Percentiles rank a stretch among this genome's conserved stretches.
phyloP scores from a whole-genome alignment of 2,797 vertebrate species.

The Oreochromis grahami region DNA sequence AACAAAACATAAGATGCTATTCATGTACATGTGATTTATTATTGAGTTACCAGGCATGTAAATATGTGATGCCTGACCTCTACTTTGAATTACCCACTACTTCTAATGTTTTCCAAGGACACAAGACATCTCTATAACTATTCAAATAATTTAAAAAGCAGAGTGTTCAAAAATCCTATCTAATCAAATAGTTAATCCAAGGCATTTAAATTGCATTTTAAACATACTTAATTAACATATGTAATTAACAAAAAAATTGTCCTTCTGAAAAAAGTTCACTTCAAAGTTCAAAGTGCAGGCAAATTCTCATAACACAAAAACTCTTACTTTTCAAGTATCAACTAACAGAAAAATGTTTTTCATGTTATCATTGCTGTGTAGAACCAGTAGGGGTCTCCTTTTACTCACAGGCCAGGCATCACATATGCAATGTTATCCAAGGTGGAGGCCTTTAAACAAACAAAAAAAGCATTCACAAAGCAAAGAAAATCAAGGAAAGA shows the following conservation, averaged over 20 bases:
- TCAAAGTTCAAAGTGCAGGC: background rate
- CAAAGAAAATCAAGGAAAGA: background rate
- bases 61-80: background rate
- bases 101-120: background rate
- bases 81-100: background rate
- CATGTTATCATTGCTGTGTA: background rate
- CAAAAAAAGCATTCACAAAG: background rate
- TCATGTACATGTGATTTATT: background rate
- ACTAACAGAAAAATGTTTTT: background rate
- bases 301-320: constrained; percentile 10
- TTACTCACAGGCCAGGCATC: constrained; percentile 92
- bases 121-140: background rate
- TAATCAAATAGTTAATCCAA: background rate
- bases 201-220: background rate
- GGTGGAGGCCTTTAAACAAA: constrained; percentile 79
- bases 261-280: background rate
- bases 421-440: constrained; percentile 94
- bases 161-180: background rate
- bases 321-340: background rate
- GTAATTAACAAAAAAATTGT: background rate
- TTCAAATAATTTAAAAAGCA: background rate
- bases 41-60: background rate
- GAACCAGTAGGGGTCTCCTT: background rate
- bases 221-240: background rate
- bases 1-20: background rate